phyloP scores from a whole-genome alignment of 2,113 vertebrate species.

The Theristicus caerulescens region DNA sequence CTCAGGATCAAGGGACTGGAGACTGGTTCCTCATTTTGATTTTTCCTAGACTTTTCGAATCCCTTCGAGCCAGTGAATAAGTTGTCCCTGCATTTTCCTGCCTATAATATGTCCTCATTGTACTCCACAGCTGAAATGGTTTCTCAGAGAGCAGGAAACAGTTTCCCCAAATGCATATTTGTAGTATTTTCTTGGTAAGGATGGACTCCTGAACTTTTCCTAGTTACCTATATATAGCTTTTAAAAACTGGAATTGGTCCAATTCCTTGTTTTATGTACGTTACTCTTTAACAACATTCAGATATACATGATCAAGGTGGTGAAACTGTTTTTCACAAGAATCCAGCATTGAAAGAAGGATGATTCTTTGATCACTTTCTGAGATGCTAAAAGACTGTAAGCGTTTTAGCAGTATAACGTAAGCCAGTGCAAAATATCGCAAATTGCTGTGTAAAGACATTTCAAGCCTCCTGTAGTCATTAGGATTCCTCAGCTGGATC shows the following conservation, averaged over 20 bases:
- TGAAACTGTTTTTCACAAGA: not conserved
- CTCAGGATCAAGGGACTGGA: not conserved
- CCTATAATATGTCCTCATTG: not conserved
- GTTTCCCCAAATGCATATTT: not conserved
- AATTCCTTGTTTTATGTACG: not conserved
- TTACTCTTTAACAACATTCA: not conserved
- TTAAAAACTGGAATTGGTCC: not conserved
- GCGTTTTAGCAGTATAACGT: not conserved
- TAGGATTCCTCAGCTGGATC: not conserved
- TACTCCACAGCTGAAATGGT: not conserved
- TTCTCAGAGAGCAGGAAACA: not conserved
- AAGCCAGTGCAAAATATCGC: not conserved
- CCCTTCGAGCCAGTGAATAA: not conserved
- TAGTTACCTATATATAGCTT: not conserved
- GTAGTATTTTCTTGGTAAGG: not conserved
- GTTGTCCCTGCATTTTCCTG: not conserved
- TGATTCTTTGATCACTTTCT: not conserved
- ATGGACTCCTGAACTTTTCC: not conserved
- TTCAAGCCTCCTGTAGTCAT: not conserved
- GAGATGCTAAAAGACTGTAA: not conserved
- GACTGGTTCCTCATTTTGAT: not conserved
- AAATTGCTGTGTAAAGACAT: not conserved
- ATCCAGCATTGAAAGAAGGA: not conserved
- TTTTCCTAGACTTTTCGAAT: not conserved
- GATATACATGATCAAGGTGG: not conserved